Evolutionary conservation across 1,140 invertebrate genomes (phyloP).

Genomic region (Lordiphosa clarofinis): DNA sequence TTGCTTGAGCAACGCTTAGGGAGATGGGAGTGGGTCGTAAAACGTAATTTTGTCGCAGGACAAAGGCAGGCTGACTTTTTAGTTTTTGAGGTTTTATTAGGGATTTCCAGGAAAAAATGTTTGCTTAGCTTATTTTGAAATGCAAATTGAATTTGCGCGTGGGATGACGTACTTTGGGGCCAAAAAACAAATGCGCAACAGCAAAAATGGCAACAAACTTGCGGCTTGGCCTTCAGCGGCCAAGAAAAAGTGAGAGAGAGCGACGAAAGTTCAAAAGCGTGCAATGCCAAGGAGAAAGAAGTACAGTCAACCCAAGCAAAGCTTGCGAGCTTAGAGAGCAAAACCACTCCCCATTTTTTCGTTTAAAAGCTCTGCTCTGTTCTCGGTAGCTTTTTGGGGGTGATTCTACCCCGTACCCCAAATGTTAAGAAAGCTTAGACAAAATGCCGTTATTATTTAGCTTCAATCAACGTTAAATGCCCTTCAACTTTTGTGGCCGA

Average conservation of each 20-base stretch:
- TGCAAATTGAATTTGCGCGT: slow-evolving; percentile 62
- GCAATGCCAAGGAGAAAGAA: slow-evolving; percentile 73
- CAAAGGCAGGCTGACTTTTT: neutral
- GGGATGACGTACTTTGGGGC: slow-evolving; percentile 54
- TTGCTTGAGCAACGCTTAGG: neutral
- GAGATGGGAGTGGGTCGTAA: slow-evolving; percentile 3
- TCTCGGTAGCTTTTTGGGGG: slow-evolving; percentile 31
- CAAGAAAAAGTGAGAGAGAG: slow-evolving; percentile 2
- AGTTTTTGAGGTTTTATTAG: slow-evolving; percentile 1
- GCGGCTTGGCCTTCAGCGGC: slow-evolving; percentile 30
- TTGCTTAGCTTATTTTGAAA: slow-evolving; percentile 34
- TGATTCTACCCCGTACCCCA: neutral
- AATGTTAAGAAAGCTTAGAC: slow-evolving; percentile 9
- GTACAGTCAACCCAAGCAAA: slow-evolving; percentile 66
- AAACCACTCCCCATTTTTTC: slow-evolving; percentile 20
- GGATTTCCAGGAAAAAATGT: slow-evolving; percentile 41
- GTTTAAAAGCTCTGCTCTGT: slow-evolving; percentile 5
- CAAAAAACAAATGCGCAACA: slow-evolving; percentile 64
- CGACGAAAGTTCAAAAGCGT: slow-evolving; percentile 62
- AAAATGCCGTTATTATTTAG: slow-evolving; percentile 46
- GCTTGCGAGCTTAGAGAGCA: slow-evolving; percentile 17
- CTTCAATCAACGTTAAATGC: slow-evolving; percentile 47
- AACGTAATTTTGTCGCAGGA: slow-evolving; percentile 3
- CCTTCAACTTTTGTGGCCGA: slow-evolving; percentile 27
- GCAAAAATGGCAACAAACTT: slow-evolving; percentile 47